A percentile compares a stretch with the other conserved stretches of the same genome.
Evolutionary conservation across 1,140 invertebrate genomes (phyloP).

Genomic region (Pinna nobilis): DNA sequence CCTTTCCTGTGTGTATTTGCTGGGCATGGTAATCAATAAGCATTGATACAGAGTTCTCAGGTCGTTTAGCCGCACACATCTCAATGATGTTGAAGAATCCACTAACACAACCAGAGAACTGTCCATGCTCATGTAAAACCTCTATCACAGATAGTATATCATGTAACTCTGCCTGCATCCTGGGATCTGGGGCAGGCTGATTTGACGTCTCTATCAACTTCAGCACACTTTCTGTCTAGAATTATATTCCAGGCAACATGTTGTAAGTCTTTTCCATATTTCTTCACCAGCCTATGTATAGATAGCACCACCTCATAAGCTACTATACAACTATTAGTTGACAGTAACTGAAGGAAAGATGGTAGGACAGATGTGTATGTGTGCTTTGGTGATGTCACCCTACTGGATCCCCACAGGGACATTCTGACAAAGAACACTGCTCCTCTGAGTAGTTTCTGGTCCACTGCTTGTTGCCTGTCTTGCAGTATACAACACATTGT

Average conservation of each 20-base stretch:
- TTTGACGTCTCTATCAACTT: constrained; percentile 75
- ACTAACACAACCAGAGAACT: constrained; percentile 80
- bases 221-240: constrained; percentile 81
- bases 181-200: constrained; percentile 35
- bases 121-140: constrained; percentile 76
- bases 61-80: constrained; percentile 81
- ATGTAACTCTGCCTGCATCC: constrained; percentile 78
- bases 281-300: constrained; percentile 86
- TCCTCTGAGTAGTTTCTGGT: constrained; percentile 82
- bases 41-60: too few relatives aligned
- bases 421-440: constrained; percentile 92
- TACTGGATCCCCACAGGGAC: constrained; percentile 82
- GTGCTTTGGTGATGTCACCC: constrained; percentile 84
- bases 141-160: constrained; percentile 86
- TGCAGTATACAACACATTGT: constrained; percentile 88
- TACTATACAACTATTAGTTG: constrained; percentile 81
- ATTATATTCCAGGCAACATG: constrained; percentile 90
- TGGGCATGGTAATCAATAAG: too few relatives aligned
- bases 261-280: constrained; percentile 83
- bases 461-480: constrained; percentile 72
- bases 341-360: constrained; percentile 81
- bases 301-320: constrained; percentile 91
- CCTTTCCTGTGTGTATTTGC: too few relatives aligned
- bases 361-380: constrained; percentile 88
- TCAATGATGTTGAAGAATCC: constrained; percentile 87